A percentile compares a stretch with the other conserved stretches of the same genome.
Conservation (phyloP, 2,797 vertebrate species). For the Anomalospiza imberbis region DNA sequence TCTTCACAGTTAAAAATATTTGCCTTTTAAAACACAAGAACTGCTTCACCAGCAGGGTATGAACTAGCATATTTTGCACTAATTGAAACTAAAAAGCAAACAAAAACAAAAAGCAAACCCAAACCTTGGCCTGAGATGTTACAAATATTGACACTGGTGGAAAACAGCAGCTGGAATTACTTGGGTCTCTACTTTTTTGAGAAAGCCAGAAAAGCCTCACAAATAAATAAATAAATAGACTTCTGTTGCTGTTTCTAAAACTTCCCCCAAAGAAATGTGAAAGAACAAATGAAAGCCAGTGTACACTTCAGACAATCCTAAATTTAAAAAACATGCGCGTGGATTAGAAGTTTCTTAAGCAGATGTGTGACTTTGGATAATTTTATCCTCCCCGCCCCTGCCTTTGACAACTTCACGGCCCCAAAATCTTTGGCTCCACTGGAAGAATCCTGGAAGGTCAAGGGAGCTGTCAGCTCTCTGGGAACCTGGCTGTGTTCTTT, state of each 20-base stretch:
- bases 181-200: constrained; percentile 21
- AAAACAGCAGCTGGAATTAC: constrained; percentile 60
- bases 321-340: constrained; percentile 17
- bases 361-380: neutral
- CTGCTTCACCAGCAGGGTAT: neutral
- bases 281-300: constrained; percentile 54
- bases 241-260: constrained; percentile 28
- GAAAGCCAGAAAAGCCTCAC: constrained; percentile 7
- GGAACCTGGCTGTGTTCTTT: neutral
- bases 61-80: neutral
- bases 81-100: neutral
- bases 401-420: neutral
- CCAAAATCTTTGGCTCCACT: neutral
- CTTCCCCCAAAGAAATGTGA: constrained; percentile 9
- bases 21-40: neutral
- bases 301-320: constrained; percentile 23
- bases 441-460: neutral
- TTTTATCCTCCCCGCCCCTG: neutral
- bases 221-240: constrained; percentile 49
- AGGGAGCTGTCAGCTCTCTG: neutral
- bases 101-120: neutral
- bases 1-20: neutral
- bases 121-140: constrained; percentile 33
- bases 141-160: constrained; percentile 26
- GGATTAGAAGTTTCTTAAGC: constrained; percentile 15